phyloP scores from a whole-genome alignment of 1,140 invertebrate genomes.

The Papilio polyxenes region DNA sequence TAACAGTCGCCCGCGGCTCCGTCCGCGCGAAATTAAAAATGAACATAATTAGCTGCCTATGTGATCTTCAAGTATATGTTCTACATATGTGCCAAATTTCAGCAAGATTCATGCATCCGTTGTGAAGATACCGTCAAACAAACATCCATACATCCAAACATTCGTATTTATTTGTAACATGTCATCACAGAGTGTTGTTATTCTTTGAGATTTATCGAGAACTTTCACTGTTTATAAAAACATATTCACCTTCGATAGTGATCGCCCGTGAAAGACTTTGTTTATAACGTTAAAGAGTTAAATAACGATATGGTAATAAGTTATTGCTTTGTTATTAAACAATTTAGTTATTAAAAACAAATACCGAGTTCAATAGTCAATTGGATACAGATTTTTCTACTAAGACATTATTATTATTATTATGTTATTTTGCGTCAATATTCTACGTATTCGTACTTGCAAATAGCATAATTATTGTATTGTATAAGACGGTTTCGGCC shows the following conservation, averaged over 20 bases:
- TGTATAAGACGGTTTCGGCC: too few relatives aligned
- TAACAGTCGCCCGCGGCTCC: too few relatives aligned
- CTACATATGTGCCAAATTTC: background rate
- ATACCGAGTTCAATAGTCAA: background rate
- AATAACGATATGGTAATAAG: background rate
- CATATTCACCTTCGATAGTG: conserved; percentile 32
- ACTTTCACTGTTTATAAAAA: conserved; percentile 27
- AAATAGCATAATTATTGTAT: too few relatives aligned
- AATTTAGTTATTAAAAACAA: conserved; percentile 11
- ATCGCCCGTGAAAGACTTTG: conserved; percentile 31
- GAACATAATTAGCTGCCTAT: too few relatives aligned
- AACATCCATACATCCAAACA: too few relatives aligned
- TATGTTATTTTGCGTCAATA: background rate
- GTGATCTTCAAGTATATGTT: background rate
- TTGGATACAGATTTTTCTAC: background rate
- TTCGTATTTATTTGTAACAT: background rate
- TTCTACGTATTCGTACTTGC: too few relatives aligned
- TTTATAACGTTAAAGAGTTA: conserved; percentile 12
- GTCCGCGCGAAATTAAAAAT: too few relatives aligned
- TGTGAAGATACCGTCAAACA: too few relatives aligned
- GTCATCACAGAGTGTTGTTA: background rate
- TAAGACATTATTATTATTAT: too few relatives aligned
- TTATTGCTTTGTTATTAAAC: conserved; percentile 18
- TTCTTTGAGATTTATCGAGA: background rate
- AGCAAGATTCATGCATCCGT: too few relatives aligned